Conservation (phyloP, 2,888 invertebrate genomes). For the Rhamphomyia laevipes region DNA sequence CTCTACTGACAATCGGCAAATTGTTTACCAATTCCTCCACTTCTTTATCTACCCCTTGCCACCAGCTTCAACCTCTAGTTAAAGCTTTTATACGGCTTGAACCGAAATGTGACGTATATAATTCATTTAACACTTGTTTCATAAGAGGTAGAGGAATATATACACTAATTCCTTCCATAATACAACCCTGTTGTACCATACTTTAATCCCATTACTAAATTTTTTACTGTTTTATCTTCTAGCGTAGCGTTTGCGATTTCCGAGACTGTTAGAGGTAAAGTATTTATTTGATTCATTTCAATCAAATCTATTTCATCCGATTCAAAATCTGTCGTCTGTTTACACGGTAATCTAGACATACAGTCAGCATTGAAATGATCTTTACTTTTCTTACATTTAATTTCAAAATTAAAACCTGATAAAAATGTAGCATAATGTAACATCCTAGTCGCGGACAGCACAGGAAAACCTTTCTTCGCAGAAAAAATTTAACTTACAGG, state of each 20-base stretch:
- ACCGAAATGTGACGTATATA: no score
- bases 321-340: not conserved
- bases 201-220: not conserved
- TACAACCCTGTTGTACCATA: no score
- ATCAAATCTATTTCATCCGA: not conserved
- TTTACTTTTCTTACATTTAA: conserved; percentile 10
- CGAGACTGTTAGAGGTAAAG: not conserved
- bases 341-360: conserved; percentile 12
- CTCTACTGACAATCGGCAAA: not conserved
- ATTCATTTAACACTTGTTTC: no score
- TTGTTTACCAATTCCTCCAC: not conserved
- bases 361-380: conserved; percentile 16
- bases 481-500: conserved; percentile 22
- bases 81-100: no score
- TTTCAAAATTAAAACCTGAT: conserved; percentile 15
- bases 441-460: conserved; percentile 19
- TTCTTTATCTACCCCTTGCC: no score
- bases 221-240: not conserved
- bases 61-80: no score
- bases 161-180: no score
- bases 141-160: no score
- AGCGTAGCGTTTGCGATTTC: not conserved
- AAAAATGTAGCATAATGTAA: conserved; percentile 10
- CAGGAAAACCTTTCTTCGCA: conserved; percentile 19
- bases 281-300: not conserved